phyloP scores from a whole-genome alignment of 2,113 vertebrate species.

The Chaenocephalus aceratus region DNA sequence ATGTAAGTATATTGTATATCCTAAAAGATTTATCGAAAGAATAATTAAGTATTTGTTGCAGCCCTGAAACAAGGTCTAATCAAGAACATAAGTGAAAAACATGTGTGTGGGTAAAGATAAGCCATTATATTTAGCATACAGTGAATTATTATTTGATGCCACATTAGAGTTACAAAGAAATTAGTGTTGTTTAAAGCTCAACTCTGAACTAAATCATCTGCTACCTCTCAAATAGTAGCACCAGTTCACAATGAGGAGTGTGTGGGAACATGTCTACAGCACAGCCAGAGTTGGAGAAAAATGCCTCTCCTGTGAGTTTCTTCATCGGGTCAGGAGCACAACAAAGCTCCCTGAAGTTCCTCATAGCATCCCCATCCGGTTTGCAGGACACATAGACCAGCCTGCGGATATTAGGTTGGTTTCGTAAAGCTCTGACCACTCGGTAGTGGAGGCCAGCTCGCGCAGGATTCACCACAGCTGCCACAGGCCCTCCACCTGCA shows the following conservation, averaged over 20 bases:
- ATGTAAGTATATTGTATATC: neutral
- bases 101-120: neutral
- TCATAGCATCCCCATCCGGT: slow-evolving; percentile 88
- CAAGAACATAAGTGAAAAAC: neutral
- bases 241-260: slow-evolving; percentile 88
- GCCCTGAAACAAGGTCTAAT: neutral
- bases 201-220: neutral
- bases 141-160: neutral
- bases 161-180: neutral
- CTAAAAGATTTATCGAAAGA: neutral
- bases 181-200: neutral
- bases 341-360: slow-evolving; percentile 89
- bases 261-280: slow-evolving; percentile 91
- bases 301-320: slow-evolving; percentile 84
- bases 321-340: slow-evolving; percentile 79
- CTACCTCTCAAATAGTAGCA: slow-evolving; percentile 87
- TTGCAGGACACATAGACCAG: slow-evolving; percentile 90
- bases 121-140: neutral
- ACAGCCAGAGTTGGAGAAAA: slow-evolving; percentile 81
- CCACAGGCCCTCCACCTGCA: slow-evolving; percentile 52
- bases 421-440: slow-evolving; percentile 86
- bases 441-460: slow-evolving; percentile 84
- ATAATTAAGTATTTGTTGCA: neutral
- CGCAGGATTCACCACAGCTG: slow-evolving; percentile 88
- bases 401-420: slow-evolving; percentile 79